A percentile compares a stretch with the other conserved stretches of the same genome.
Conservation (phyloP, 2,113 vertebrate genomes). For the Suncus etruscus region DNA sequence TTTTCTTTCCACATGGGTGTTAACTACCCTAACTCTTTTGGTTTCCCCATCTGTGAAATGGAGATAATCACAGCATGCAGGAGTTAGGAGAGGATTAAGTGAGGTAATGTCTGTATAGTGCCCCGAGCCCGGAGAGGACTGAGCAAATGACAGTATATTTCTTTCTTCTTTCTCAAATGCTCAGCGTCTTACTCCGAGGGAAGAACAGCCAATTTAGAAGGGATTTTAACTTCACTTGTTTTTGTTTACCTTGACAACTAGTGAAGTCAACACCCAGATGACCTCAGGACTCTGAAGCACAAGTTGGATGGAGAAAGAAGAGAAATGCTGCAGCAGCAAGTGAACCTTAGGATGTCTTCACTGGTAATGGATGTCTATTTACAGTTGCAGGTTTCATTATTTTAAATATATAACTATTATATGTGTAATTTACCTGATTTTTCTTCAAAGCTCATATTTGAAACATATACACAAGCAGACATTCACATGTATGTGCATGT, state of each 20-base stretch:
- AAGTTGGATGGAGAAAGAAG: not conserved
- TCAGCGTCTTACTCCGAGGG: slow-evolving; percentile 12
- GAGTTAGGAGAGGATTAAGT: not conserved
- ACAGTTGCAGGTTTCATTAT: not conserved
- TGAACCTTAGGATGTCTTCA: not conserved
- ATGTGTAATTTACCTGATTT: not conserved
- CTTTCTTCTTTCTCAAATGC: not conserved
- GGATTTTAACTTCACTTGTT: not conserved
- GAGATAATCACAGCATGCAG: slow-evolving; percentile 50
- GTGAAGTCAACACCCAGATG: slow-evolving; percentile 26
- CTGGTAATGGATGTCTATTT: not conserved
- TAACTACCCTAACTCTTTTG: not conserved
- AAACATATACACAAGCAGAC: not conserved
- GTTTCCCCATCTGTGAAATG: slow-evolving; percentile 35
- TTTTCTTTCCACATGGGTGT: not conserved
- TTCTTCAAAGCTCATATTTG: slow-evolving; percentile 23
- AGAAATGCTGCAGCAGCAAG: not conserved
- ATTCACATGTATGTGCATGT: not conserved
- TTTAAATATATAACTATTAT: not conserved
- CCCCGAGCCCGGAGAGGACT: not conserved
- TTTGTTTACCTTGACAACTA: slow-evolving; percentile 43
- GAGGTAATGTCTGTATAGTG: slow-evolving; percentile 51
- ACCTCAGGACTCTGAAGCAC: not conserved
- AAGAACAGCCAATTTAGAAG: slow-evolving; percentile 1
- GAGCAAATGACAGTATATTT: not conserved